These are phyloP conservation scores for Liposcelis brunnea DNA, from an alignment of 2,888 invertebrate genomes.

Conservation along the genomic window DNA sequence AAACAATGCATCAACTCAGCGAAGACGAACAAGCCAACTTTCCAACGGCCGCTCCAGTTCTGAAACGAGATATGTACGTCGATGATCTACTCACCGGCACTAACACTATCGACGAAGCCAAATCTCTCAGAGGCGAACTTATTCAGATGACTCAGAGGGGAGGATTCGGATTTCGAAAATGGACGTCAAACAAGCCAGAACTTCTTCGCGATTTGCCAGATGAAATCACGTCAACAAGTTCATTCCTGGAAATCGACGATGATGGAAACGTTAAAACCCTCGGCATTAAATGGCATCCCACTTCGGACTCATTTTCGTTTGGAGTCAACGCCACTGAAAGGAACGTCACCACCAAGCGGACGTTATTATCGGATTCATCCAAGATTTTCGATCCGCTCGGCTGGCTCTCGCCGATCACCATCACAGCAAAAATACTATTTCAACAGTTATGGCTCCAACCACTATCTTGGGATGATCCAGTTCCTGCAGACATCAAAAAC, in stretches of 20 bases:
- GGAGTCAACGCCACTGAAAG: not conserved
- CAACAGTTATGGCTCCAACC: conserved; percentile 16
- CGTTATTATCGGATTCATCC: conserved; percentile 16
- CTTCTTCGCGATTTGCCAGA: not conserved
- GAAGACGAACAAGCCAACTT: not conserved
- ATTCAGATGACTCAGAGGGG: not conserved
- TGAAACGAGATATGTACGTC: conserved; percentile 1
- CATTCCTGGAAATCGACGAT: too few species aligned
- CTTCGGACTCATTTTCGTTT: not conserved
- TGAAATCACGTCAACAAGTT: not conserved
- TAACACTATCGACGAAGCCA: not conserved
- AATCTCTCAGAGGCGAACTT: not conserved
- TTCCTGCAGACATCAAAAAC: conserved; percentile 8
- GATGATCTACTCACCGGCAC: conserved; percentile 4
- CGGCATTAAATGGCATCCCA: not conserved
- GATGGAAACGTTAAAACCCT: not conserved
- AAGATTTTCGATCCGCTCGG: conserved; percentile 19
- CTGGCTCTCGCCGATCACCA: conserved; percentile 15
- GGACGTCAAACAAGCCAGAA: not conserved
- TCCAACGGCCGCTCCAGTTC: not conserved
- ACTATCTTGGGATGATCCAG: conserved; percentile 17
- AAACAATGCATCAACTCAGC: not conserved
- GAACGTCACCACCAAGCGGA: conserved; percentile 14
- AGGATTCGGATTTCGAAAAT: not conserved
- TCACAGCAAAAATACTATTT: conserved; percentile 16